A percentile compares a stretch with the other conserved stretches of the same genome.
Conservation (phyloP, 2,797 vertebrate species). For the Denticeps clupeoides region DNA sequence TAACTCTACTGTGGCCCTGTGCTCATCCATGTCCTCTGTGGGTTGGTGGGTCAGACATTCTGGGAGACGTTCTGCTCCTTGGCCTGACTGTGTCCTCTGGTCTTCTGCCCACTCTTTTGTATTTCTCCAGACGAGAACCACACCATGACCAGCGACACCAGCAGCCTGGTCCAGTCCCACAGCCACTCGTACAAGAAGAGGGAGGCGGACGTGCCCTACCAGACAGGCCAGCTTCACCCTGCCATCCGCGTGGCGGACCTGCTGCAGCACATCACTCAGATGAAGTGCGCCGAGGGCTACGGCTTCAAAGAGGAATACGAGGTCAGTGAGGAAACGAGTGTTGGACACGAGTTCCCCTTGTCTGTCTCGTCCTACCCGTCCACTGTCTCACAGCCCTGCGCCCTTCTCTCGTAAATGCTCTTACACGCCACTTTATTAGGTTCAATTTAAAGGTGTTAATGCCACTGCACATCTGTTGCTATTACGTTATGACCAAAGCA, state of each 20-base stretch:
- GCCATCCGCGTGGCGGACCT: slow-evolving; percentile 92
- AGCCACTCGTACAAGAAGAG: slow-evolving; percentile 68
- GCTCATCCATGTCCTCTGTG: slow-evolving; percentile 16
- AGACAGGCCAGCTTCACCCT: slow-evolving; percentile 88
- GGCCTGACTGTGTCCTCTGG: slow-evolving; percentile 2
- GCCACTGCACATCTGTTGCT: too few relatives aligned
- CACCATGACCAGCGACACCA: slow-evolving; percentile 85
- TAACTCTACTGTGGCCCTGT: slow-evolving; percentile 18
- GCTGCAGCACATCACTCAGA: slow-evolving; percentile 95
- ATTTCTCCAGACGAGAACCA: slow-evolving; percentile 77
- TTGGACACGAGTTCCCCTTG: too few relatives aligned
- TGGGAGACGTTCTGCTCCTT: background rate
- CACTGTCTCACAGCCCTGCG: too few relatives aligned
- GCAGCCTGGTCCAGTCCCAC: slow-evolving; percentile 83
- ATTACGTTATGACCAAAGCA: too few relatives aligned
- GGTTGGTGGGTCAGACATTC: slow-evolving; percentile 6
- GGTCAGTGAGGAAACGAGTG: slow-evolving; percentile 50
- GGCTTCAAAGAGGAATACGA: slow-evolving; percentile 98
- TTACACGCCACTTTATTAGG: too few relatives aligned
- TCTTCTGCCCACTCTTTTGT: background rate
- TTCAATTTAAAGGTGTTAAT: too few relatives aligned
- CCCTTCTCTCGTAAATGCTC: too few relatives aligned
- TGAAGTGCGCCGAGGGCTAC: slow-evolving; percentile 94
- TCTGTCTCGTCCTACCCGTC: too few relatives aligned
- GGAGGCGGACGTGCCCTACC: slow-evolving; percentile 77